Percentiles rank a stretch among this genome's conserved stretches.
phyloP scores from a whole-genome alignment of 2,888 invertebrate genomes.

The Cheiracanthium punctorium region DNA sequence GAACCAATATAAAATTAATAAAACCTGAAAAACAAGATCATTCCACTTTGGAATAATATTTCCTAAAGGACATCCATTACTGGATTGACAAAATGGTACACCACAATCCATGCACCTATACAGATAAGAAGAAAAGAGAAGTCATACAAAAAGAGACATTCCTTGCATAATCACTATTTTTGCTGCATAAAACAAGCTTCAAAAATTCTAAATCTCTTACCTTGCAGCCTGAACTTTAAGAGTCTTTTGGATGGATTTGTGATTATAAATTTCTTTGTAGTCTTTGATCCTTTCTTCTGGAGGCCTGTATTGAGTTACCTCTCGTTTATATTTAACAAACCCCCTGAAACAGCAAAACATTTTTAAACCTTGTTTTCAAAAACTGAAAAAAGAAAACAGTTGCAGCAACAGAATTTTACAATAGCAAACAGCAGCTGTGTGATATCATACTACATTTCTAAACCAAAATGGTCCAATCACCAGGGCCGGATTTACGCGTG shows the following conservation, averaged over 20 bases:
- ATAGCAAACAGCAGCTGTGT: too few relatives aligned
- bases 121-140: not conserved
- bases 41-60: constrained; percentile 99
- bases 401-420: too few relatives aligned
- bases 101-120: constrained; percentile 96
- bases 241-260: constrained; percentile 86
- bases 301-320: constrained; percentile 89
- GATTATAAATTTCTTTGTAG: constrained; percentile 98
- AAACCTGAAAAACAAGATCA: constrained; percentile 87
- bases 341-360: constrained; percentile 81
- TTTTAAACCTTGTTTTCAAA: too few relatives aligned
- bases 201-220: constrained; percentile 47
- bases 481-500: too few relatives aligned
- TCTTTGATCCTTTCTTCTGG: constrained; percentile 90
- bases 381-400: too few relatives aligned
- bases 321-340: constrained; percentile 96
- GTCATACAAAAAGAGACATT: too few relatives aligned
- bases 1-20: too few relatives aligned
- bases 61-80: constrained; percentile 96
- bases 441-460: too few relatives aligned
- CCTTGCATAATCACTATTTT: too few relatives aligned
- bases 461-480: too few relatives aligned
- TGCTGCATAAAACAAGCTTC: too few relatives aligned
- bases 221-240: constrained; percentile 92
- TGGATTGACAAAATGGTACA: constrained; percentile 96